phyloP scores from a whole-genome alignment of 2,888 invertebrate genomes.

The Busseola fusca region DNA sequence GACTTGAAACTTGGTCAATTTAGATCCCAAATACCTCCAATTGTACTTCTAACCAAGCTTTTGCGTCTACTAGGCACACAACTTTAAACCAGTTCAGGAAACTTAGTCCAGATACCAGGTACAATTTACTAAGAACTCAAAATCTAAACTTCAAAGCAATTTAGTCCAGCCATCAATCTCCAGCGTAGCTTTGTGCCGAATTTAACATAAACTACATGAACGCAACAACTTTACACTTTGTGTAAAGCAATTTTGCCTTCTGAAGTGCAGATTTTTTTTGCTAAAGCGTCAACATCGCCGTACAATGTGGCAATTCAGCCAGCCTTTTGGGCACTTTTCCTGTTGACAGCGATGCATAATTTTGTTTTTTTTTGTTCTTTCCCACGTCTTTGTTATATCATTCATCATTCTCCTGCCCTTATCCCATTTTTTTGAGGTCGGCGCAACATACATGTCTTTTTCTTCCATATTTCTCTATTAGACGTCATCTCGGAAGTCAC shows the following conservation, averaged over 20 bases:
- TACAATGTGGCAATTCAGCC: neutral
- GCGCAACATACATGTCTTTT: too few relatives aligned
- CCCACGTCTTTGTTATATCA: neutral
- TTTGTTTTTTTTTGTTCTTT: neutral
- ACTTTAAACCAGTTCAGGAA: conserved; percentile 46
- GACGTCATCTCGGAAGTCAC: too few relatives aligned
- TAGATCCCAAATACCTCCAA: conserved; percentile 1
- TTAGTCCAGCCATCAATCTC: conserved; percentile 35
- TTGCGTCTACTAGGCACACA: neutral
- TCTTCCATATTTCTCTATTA: too few relatives aligned
- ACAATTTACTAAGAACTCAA: conserved; percentile 34
- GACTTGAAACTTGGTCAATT: conserved; percentile 12
- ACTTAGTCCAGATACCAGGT: conserved; percentile 26
- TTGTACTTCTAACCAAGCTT: neutral
- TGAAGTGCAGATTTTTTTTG: neutral
- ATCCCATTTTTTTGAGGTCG: too few relatives aligned
- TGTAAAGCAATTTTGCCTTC: conserved; percentile 45
- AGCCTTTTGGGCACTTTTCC: neutral
- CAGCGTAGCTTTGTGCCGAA: conserved; percentile 6
- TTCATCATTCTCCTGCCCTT: too few relatives aligned
- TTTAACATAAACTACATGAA: conserved; percentile 12
- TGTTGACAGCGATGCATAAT: neutral
- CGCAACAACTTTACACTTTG: conserved; percentile 24
- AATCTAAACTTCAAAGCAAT: conserved; percentile 35
- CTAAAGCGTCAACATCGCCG: neutral